Conservation (phyloP, 1,140 invertebrate species). For the Samia ricini region DNA sequence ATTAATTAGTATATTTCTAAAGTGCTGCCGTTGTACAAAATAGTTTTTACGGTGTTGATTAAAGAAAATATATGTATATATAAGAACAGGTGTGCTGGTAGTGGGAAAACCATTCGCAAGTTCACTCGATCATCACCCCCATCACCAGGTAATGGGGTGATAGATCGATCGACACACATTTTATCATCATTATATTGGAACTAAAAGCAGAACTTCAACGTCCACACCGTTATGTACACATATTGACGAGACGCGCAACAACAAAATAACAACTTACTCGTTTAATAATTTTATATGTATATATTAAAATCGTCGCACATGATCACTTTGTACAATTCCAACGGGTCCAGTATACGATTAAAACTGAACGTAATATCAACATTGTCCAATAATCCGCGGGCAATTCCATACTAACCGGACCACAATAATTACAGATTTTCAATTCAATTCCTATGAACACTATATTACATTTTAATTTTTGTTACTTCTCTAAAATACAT, state of each 20-base stretch:
- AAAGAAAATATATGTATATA: no score
- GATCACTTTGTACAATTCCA: conserved; percentile 64
- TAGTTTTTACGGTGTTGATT: conserved; percentile 50
- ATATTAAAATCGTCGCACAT: conserved; percentile 67
- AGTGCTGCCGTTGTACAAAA: conserved; percentile 62
- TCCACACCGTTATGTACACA: conserved; percentile 67
- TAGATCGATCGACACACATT: background rate
- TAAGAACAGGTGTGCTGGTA: conserved; percentile 67
- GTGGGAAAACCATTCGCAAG: conserved; percentile 43
- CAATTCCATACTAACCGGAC: conserved; percentile 29
- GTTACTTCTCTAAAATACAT: no score
- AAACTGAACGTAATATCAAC: conserved; percentile 55
- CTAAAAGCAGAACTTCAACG: background rate
- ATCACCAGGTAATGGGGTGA: background rate
- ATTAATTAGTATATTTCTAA: conserved; percentile 59
- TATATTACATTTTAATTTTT: conserved; percentile 47
- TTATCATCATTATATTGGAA: background rate
- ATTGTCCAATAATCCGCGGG: conserved; percentile 47
- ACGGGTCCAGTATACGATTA: conserved; percentile 46
- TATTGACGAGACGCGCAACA: conserved; percentile 71
- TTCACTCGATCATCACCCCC: background rate
- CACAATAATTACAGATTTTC: background rate
- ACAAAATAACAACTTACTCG: conserved; percentile 69
- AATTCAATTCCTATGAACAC: conserved; percentile 51
- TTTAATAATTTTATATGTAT: conserved; percentile 41